Evolutionary conservation across 2,888 invertebrate genomes (phyloP).

Genomic region (Micoletzkya japonica): DNA sequence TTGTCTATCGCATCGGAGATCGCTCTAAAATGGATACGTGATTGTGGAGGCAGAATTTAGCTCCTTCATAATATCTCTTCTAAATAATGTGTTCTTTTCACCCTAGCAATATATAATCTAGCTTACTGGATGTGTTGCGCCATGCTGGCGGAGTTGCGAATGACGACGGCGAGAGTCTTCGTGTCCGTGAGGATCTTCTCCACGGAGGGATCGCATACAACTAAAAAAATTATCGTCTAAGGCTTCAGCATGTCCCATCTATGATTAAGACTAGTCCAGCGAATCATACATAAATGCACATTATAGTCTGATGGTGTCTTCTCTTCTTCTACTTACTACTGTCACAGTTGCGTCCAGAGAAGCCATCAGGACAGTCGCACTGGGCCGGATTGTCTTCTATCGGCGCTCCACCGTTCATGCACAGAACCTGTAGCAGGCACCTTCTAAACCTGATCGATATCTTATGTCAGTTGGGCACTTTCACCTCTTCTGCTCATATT

Average conservation of each 20-base stretch:
- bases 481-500: neutral
- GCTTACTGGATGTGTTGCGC: conserved; percentile 31
- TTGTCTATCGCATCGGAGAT: conserved; percentile 9
- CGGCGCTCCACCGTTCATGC: conserved; percentile 52
- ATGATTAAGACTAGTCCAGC: neutral
- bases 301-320: neutral
- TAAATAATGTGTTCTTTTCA: neutral
- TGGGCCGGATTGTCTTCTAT: conserved; percentile 15
- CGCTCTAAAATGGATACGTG: neutral
- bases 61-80: neutral
- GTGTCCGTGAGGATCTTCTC: conserved; percentile 42
- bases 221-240: conserved; percentile 30
- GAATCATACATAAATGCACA: neutral
- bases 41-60: neutral
- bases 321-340: conserved; percentile 32
- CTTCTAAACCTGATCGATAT: neutral
- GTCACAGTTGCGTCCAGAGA: conserved; percentile 47
- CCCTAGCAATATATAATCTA: neutral
- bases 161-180: conserved; percentile 46
- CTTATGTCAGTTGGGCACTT: neutral
- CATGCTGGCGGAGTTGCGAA: conserved; percentile 40
- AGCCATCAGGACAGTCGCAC: conserved; percentile 44
- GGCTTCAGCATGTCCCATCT: neutral
- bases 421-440: conserved; percentile 31
- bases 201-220: conserved; percentile 44